A percentile compares a stretch with the other conserved stretches of the same genome.
These are phyloP conservation scores for Planiliza haematocheilus DNA, from an alignment of 2,113 vertebrate genomes.

Conservation along the genomic window DNA sequence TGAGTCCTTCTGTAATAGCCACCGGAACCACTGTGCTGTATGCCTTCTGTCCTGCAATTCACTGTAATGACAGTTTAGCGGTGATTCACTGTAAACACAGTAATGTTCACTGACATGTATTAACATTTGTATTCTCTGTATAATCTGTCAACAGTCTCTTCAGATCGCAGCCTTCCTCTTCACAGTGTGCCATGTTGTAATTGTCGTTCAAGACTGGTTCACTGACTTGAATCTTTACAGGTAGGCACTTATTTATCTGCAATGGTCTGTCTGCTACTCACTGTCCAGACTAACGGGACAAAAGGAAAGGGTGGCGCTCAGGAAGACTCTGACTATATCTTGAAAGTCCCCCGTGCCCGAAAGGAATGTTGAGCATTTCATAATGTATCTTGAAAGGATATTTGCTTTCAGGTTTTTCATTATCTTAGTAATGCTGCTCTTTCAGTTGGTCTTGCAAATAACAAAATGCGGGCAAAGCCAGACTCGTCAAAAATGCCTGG, in stretches of 20 bases:
- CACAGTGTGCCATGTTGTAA: constrained; percentile 92
- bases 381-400: constrained; percentile 57
- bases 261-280: neutral
- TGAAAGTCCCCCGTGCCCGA: neutral
- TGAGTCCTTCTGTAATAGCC: neutral
- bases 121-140: neutral
- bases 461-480: constrained; percentile 8
- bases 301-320: neutral
- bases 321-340: neutral
- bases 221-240: constrained; percentile 92
- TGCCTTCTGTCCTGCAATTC: too few relatives aligned
- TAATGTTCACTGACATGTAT: neutral
- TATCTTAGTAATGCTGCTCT: constrained; percentile 32
- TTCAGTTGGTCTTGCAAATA: constrained; percentile 36
- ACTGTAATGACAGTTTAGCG: neutral
- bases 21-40: neutral
- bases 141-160: constrained; percentile 83
- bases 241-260: constrained; percentile 65
- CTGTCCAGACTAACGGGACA: neutral
- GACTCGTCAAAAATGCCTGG: neutral
- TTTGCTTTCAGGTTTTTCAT: constrained; percentile 58
- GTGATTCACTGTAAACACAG: neutral
- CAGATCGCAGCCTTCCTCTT: constrained; percentile 94
- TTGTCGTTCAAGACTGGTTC: constrained; percentile 94
- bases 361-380: constrained; percentile 62